Base-by-base conservation (phyloP, 2,113 vertebrate genomes). In the Acanthochromis polyacanthus region DNA sequence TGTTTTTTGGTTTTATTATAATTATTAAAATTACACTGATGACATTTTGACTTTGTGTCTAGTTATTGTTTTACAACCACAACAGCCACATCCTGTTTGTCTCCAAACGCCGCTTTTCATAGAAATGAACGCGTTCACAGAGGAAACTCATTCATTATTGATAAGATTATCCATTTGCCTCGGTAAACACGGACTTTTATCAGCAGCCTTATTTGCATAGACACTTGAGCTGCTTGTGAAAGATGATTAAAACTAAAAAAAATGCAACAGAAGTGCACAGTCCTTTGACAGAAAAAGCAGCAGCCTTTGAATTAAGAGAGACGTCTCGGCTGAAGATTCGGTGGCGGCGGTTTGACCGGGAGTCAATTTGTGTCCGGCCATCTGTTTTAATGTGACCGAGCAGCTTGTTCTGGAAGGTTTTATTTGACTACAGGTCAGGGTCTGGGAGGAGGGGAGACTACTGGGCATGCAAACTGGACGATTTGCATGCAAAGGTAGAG, bases 361-460 rank as follows among this genome's bases (percentile, higher is more conserved):
- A 88, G 82, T 43, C 56, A 25, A 78, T 82, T 80, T 76, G 67
- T 76, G 77, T 80, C 64, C 16, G 57, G 52, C 66, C 81, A 43
- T 83, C 68, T 88, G 71, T 70, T 75, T 63, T 75, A 63, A 85
- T 71, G 71, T 32, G 63, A 57, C 72, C 20, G 58, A 70, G 73
- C 70, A 65, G 76, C 71, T 75, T 81, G 71, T 70, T 73, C 70
- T 25, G 71, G 43, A 64, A 59, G 73, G 45, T 53, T 82, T 78
- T 69, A 94, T 95, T 93, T 94, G 93, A 92, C 88, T 94, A 75
- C 71, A 75, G 69, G 75, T 83, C 74, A 75, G 76, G 9, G 14
- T 79, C 64, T 71, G 61, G 43, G 76, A 75, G 59, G 79, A 23
- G 52, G 67, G 25, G 68, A 55, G 73, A 84, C 60, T 14, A 63